phyloP scores from a whole-genome alignment of 2,113 vertebrate species.

The Phaethon lepturus region DNA sequence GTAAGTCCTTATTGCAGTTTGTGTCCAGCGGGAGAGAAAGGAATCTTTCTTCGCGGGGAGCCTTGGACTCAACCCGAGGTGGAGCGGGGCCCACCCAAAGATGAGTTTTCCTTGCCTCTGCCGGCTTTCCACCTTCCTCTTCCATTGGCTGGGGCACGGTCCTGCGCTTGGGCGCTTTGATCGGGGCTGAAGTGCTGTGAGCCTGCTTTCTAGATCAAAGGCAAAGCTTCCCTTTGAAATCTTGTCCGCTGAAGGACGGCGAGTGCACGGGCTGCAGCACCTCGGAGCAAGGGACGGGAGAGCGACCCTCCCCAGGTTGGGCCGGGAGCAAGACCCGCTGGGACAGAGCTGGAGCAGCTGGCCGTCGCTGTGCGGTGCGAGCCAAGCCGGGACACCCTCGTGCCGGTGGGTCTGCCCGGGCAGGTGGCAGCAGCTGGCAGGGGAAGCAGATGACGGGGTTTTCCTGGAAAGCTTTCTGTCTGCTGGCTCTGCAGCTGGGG shows the following conservation, averaged over 20 bases:
- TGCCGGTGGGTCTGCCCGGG: not conserved
- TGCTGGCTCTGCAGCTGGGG: rapidly evolving
- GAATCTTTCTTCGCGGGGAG: not conserved
- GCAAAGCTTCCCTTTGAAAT: not conserved
- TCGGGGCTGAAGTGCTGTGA: not conserved
- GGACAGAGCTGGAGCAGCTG: not conserved
- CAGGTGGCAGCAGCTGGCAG: not conserved
- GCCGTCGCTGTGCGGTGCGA: rapidly evolving
- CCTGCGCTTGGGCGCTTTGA: not conserved
- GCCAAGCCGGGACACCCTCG: not conserved
- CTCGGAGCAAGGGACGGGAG: rapidly evolving
- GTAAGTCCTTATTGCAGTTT: not conserved
- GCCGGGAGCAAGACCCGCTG: not conserved
- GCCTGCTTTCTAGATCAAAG: not conserved
- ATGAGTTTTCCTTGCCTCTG: not conserved
- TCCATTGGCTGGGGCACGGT: not conserved
- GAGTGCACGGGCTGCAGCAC: not conserved
- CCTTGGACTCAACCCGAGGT: rapidly evolving
- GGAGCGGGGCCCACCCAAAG: not conserved
- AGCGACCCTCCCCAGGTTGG: not conserved
- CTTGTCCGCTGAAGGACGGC: rapidly evolving
- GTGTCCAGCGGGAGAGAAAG: not conserved
- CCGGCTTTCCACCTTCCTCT: not conserved
- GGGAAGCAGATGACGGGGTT: not conserved
- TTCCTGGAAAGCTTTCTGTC: not conserved